phyloP scores from a whole-genome alignment of 2,113 vertebrate genomes.

The Leucosticte australis region DNA sequence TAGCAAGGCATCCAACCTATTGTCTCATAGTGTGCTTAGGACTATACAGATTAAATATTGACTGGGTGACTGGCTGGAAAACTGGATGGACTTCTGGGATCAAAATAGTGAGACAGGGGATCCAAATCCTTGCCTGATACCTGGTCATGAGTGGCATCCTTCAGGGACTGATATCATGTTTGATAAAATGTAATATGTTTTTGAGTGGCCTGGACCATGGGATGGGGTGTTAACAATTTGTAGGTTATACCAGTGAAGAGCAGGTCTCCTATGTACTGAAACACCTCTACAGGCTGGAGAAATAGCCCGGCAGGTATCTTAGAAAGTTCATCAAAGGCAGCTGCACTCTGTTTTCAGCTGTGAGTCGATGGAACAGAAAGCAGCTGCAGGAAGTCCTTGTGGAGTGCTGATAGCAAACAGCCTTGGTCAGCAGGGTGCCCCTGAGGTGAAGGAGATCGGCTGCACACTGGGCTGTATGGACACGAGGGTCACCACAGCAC shows the following conservation, averaged over 20 bases:
- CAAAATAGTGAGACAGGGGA: neutral
- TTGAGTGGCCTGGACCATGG: neutral
- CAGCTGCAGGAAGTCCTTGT: neutral
- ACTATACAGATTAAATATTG: neutral
- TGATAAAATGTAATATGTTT: neutral
- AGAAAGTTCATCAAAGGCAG: neutral
- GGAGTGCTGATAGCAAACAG: neutral
- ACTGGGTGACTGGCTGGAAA: neutral
- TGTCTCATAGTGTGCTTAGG: neutral
- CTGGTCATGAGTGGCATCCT: neutral
- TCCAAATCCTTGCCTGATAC: neutral
- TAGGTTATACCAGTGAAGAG: neutral
- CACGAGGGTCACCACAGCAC: neutral
- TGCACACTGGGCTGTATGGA: neutral
- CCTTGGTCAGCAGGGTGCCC: rapidly evolving
- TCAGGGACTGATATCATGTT: neutral
- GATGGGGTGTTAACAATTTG: neutral
- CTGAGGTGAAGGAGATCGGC: neutral
- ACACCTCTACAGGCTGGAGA: neutral
- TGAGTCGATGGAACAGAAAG: neutral
- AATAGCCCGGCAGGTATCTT: neutral
- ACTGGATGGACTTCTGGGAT: neutral
- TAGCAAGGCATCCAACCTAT: neutral
- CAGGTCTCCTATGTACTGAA: neutral
- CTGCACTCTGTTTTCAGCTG: neutral